phyloP scores from a whole-genome alignment of 2,888 invertebrate species.

The Parthenolecanium corni region DNA sequence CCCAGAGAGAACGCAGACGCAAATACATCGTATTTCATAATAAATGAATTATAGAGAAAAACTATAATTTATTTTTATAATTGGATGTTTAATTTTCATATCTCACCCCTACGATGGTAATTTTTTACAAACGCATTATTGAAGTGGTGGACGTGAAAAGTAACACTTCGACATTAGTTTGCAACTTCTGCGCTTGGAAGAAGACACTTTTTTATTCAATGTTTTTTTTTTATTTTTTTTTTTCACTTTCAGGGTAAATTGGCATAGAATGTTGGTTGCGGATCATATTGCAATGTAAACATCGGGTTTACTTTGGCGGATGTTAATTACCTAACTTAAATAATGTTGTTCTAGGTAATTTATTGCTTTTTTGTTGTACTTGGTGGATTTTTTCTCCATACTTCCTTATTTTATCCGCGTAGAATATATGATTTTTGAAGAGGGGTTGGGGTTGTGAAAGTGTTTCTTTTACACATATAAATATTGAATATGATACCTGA shows the following conservation, averaged over 20 bases:
- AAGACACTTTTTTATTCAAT: not conserved
- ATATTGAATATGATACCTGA: constrained; percentile 15
- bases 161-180: not conserved
- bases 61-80: constrained; percentile 22
- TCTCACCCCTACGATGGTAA: not conserved
- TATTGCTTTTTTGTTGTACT: not conserved
- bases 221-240: not conserved
- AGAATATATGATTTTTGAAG: not conserved
- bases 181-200: not conserved
- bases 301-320: constrained; percentile 12
- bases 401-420: not conserved
- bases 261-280: not conserved
- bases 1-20: not conserved
- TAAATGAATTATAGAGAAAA: constrained; percentile 23
- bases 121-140: too few relatives aligned
- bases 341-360: constrained; percentile 26
- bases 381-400: not conserved
- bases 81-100: constrained; percentile 1
- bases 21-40: constrained; percentile 21
- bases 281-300: constrained; percentile 26
- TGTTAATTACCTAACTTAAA: constrained; percentile 20
- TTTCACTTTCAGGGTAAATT: not conserved
- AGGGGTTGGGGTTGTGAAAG: not conserved
- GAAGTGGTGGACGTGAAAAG: too few relatives aligned
- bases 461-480: not conserved